Conservation (phyloP, 2,888 invertebrate genomes). For the Acronicta leporina region DNA sequence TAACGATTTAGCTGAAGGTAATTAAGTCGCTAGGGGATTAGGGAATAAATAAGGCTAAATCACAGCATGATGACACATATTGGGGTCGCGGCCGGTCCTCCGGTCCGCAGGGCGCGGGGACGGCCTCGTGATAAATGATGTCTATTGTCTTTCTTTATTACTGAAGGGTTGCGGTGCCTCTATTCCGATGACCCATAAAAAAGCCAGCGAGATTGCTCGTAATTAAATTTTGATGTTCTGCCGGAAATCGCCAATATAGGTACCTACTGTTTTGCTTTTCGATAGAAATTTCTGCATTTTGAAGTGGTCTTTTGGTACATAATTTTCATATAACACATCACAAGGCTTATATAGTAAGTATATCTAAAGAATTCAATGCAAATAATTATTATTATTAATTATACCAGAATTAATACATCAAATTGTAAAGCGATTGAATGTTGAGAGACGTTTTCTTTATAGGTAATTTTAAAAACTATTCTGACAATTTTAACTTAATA, state of each 20-base stretch:
- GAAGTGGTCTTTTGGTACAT: too few species aligned
- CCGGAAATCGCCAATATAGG: neutral
- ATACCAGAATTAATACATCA: too few species aligned
- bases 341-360: too few species aligned
- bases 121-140: conserved; percentile 79
- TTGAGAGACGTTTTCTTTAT: too few species aligned
- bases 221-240: conserved; percentile 46
- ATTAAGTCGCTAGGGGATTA: conserved; percentile 48
- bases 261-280: neutral
- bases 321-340: too few species aligned
- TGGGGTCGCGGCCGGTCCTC: conserved; percentile 54
- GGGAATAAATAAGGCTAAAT: conserved; percentile 42
- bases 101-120: conserved; percentile 44
- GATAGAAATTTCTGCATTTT: too few species aligned
- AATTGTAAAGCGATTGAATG: too few species aligned
- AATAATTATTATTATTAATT: too few species aligned
- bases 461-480: too few species aligned
- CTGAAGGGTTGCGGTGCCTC: conserved; percentile 61
- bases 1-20: conserved; percentile 42
- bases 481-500: too few species aligned
- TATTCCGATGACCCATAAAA: conserved; percentile 57
- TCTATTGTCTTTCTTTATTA: conserved; percentile 82
- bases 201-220: conserved; percentile 41
- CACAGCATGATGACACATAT: conserved; percentile 43
- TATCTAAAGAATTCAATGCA: too few species aligned